Percentiles rank a stretch among this genome's conserved stretches.
These are phyloP conservation scores for Ischnus inquisitorius DNA, from an alignment of 2,888 invertebrate species.

Conservation along the genomic window DNA sequence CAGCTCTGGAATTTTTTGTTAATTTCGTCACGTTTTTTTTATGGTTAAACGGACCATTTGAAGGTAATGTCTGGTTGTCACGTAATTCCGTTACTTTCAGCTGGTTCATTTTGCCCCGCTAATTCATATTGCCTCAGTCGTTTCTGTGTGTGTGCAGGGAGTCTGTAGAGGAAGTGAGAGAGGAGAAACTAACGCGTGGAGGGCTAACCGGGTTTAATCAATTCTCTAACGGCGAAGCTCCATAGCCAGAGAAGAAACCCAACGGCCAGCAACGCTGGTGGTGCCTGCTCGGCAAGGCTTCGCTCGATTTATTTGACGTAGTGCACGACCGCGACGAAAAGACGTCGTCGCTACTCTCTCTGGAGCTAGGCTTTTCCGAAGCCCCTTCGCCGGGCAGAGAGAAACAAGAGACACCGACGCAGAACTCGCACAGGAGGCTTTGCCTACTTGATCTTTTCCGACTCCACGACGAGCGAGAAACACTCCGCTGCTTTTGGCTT, in stretches of 20 bases:
- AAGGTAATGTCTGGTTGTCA: no score
- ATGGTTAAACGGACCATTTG: no score
- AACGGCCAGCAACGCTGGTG: conserved; percentile 45
- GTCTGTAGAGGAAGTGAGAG: conserved; percentile 48
- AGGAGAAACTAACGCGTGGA: conserved; percentile 72
- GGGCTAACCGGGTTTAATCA: conserved; percentile 77
- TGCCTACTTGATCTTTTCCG: conserved; percentile 34
- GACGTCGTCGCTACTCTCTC: conserved; percentile 35
- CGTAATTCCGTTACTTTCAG: no score
- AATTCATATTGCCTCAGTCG: no score
- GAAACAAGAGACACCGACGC: background rate
- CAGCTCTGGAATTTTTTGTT: no score
- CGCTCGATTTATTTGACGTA: conserved; percentile 78
- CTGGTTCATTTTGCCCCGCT: no score
- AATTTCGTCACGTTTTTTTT: no score
- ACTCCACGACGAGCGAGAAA: conserved; percentile 3
- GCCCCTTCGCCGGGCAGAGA: background rate
- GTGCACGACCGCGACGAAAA: conserved; percentile 44
- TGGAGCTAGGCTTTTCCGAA: conserved; percentile 5
- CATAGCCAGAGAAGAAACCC: conserved; percentile 20
- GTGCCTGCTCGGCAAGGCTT: conserved; percentile 70
- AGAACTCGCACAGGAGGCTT: background rate
- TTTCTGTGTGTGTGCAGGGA: background rate
- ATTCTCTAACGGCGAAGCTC: conserved; percentile 69
- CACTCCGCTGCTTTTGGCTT: background rate